These are phyloP conservation scores for Melipona beecheii DNA, from an alignment of 2,888 invertebrate genomes.

Conservation along the genomic window DNA sequence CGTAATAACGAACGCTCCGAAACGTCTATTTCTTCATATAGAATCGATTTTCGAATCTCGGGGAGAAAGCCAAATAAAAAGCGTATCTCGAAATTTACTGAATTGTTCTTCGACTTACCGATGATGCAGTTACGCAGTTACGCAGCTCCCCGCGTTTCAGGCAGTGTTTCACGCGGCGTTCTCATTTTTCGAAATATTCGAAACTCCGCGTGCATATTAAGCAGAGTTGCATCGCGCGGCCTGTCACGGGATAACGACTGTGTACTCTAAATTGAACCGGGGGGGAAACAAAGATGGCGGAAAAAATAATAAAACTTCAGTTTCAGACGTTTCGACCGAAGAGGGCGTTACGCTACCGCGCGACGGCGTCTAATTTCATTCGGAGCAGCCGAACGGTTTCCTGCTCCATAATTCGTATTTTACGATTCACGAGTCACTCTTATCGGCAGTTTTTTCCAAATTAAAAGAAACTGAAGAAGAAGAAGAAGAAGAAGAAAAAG, in stretches of 20 bases:
- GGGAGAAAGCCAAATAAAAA: no score
- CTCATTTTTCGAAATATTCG: not conserved
- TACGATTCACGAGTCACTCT: constrained; percentile 18
- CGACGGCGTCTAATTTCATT: not conserved
- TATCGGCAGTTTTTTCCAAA: constrained; percentile 8
- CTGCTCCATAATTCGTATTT: constrained; percentile 17
- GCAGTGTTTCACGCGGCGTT: no score
- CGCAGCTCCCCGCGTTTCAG: no score
- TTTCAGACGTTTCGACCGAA: not conserved
- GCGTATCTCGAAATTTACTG: no score
- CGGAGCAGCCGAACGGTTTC: not conserved
- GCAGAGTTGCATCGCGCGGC: not conserved
- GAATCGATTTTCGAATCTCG: no score
- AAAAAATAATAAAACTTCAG: not conserved
- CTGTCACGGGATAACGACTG: not conserved
- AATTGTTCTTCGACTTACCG: no score
- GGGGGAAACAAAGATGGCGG: not conserved
- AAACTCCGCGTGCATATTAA: not conserved
- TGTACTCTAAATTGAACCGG: not conserved
- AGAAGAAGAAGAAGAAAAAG: not conserved
- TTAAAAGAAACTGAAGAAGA: not conserved
- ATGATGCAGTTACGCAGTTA: no score
- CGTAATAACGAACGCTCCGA: no score
- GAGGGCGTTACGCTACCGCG: not conserved
- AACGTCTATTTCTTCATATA: no score